Percentiles rank a stretch among this genome's conserved stretches.
These are phyloP conservation scores for Chionis minor DNA, from an alignment of 2,113 vertebrate genomes.

Conservation along the genomic window DNA sequence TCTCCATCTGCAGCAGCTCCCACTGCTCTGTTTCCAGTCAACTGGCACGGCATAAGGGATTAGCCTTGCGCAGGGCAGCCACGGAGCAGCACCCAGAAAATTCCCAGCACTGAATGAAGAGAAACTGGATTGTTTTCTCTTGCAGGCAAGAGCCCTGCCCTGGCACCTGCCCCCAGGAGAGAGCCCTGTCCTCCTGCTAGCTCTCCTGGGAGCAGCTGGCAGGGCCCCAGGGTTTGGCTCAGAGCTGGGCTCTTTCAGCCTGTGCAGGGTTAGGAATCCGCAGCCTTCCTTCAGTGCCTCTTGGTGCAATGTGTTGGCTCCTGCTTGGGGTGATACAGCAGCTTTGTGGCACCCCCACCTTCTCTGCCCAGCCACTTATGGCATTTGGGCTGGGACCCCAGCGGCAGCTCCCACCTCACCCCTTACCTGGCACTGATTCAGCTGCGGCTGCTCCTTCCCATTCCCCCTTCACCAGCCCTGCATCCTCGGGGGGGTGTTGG, in stretches of 20 bases:
- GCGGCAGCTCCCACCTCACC: neutral
- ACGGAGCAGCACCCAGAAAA: neutral
- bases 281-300: neutral
- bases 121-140: neutral
- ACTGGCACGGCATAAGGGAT: neutral
- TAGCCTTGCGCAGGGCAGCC: neutral
- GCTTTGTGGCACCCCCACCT: neutral
- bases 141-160: neutral
- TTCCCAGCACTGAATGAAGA: neutral
- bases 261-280: neutral
- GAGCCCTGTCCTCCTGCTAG: neutral
- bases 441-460: fast-evolving
- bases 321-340: neutral
- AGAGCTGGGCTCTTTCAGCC: neutral
- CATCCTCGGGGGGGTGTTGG: neutral
- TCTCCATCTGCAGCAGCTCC: conserved; percentile 16
- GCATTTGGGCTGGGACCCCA: neutral
- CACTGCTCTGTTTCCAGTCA: neutral
- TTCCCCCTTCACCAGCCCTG: neutral
- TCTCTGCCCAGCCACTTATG: neutral
- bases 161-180: neutral
- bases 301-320: neutral
- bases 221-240: neutral
- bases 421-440: neutral
- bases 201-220: neutral